Evolutionary conservation across 2,113 vertebrate species (phyloP).

Genomic region (Ctenodactylus gundi): DNA sequence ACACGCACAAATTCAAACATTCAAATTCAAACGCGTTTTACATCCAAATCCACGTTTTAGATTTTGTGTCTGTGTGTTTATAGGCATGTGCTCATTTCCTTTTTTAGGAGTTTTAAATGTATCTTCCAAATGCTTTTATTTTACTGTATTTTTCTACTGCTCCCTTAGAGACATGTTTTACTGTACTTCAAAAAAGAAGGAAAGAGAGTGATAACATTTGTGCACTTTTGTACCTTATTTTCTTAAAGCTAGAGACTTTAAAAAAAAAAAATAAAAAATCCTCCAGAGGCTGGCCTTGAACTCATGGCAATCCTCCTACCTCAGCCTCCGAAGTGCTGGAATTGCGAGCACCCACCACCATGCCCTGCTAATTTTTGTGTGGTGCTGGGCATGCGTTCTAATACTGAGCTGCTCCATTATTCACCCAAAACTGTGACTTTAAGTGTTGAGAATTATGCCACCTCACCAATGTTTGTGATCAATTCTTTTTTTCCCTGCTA

Average conservation of each 20-base stretch:
- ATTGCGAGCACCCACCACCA: too few relatives aligned
- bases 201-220: not conserved
- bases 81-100: not conserved
- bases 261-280: too few relatives aligned
- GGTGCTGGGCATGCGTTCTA: too few relatives aligned
- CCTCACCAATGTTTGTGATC: not conserved
- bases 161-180: not conserved
- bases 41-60: too few relatives aligned
- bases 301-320: too few relatives aligned
- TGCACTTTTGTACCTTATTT: not conserved
- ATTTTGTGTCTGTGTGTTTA: not conserved
- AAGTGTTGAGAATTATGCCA: not conserved
- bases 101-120: not conserved
- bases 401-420: too few relatives aligned
- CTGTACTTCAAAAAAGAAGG: not conserved
- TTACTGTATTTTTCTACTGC: not conserved
- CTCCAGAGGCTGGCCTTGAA: too few relatives aligned
- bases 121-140: not conserved
- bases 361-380: too few relatives aligned
- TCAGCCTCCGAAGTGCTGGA: too few relatives aligned
- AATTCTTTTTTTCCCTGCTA: not conserved
- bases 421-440: not conserved
- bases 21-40: fast-evolving
- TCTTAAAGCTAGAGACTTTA: not conserved
- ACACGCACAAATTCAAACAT: too few relatives aligned